These are phyloP conservation scores for Megaptera novaeangliae DNA, from an alignment of 2,113 vertebrate species.

Conservation along the genomic window DNA sequence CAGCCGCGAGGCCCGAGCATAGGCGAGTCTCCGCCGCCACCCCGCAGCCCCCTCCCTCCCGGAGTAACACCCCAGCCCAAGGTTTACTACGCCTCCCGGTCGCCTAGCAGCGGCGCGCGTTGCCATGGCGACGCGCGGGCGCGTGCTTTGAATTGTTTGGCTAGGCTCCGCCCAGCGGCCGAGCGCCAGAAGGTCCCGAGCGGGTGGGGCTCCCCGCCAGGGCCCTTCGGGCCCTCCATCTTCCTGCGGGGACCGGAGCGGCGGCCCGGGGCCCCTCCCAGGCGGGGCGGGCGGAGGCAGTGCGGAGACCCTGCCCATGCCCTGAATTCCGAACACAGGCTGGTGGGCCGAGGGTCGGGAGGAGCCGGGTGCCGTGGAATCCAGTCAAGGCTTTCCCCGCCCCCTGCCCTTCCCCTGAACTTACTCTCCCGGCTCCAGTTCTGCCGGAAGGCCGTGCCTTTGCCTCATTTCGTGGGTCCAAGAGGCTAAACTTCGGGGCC, in stretches of 20 bases:
- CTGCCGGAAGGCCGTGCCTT: background rate
- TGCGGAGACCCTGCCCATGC: background rate
- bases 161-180: background rate
- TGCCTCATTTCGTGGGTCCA: background rate
- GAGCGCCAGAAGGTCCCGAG: background rate
- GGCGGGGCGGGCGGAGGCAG: background rate
- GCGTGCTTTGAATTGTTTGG: slow-evolving; percentile 20
- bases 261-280: background rate
- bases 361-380: background rate
- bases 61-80: background rate
- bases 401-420: background rate
- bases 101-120: slow-evolving; percentile 48
- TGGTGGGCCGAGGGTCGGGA: background rate
- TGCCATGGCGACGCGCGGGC: background rate
- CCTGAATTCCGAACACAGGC: background rate
- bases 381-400: background rate
- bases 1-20: background rate
- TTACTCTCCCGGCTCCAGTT: background rate
- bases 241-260: background rate
- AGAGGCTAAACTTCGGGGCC: background rate
- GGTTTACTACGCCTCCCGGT: slow-evolving; percentile 51
- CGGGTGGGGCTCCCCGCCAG: background rate
- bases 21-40: fast-evolving
- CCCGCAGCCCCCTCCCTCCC: background rate
- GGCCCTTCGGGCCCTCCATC: background rate